Base-by-base conservation (phyloP, 2,797 vertebrate genomes). In the Halcyon badia region DNA sequence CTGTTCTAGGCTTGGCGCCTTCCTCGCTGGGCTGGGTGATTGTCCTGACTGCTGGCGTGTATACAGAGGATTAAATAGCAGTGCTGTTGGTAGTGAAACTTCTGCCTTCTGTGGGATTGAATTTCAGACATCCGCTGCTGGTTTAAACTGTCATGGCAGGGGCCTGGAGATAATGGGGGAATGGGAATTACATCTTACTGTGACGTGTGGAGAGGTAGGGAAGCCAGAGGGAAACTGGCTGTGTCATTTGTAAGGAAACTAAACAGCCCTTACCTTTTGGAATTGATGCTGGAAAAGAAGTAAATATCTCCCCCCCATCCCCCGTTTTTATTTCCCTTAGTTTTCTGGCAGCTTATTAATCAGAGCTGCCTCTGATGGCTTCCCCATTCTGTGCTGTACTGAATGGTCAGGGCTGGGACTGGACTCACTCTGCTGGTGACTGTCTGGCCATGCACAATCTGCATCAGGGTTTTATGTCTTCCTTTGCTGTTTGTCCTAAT, bases 331-430 rank as follows among this genome's bases (percentile, higher is more conserved):
- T 12, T 39, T 3, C 57, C 20, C 37, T 13, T 81, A 21, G 10
- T 71, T 92, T 89, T 93, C 37, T 83, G 52, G 18, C 31, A 62
- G 70, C 4, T 66, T 90, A 44, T 79, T 91, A 88, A 81, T 49
- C 1, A 76, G n/a, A 90, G 49, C 51, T 77, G 35, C 30, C 26
- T 80, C 20, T 33, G 1, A 17, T 84, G 39, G 15, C 16, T 72
- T 85, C 79, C 83, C 24, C 57, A 18, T 86, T 90, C 68, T 80
- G 35, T 2, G 4, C 73, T 79, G 21, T 52, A 24, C 68, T 96
- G 93, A 95, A 92, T 75, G 83, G 80, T 91, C 89, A 88, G 93
- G 94, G 94, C 97, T 97, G 97, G 95, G 68, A 89, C 96, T 89
- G 14, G 88, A 96, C 96, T 94, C 46, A 10, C 65, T 96, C 75